Evolutionary conservation across 2,888 invertebrate species (phyloP), one percentile per base, ranked within the genome.

Genomic region (Sylvicola cinctus): DNA sequence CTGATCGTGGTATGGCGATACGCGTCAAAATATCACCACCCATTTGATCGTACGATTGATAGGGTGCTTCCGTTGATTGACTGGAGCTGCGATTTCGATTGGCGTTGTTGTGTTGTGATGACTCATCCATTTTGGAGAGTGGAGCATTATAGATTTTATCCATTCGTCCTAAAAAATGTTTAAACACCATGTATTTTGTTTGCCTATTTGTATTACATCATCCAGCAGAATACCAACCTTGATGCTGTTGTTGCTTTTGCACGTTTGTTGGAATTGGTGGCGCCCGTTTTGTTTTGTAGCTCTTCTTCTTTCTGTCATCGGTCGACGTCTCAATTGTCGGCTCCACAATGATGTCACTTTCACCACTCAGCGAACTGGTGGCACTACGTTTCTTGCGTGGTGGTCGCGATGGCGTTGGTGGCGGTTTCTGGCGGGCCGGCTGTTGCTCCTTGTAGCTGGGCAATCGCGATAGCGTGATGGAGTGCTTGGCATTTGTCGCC

Each of bases 1-100:
- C 78, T 33, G 81, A 78, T 45, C 84, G 66, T 11, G 85, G 85
- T 46, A 85, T 74, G 28, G 83, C 83, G 29, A 85, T 81, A 54
- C 81, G 78, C 0, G 85, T 85, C 45, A 84, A 57, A 45, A 81
- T 75, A 52, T 85, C 84, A 6, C 84, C 84, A 36, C 71, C 66
- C 40, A 74, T 71, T 7, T 68, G 63, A 26, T 61, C 49, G 8
- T 46, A 43, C 38, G 29, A 35, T 40, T 6, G 40, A 59, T 7
- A 50, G 39, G 31, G 61, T 51, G n/a, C 15, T 29, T 10, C 12
- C n/a, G n/a, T n/a, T n/a, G 14, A n/a, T 26, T 20, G n/a, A 16
- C 12, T 17, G 2, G 44, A 40, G 2, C 37, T 36, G 1, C 37
- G 38, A 12, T 17, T 20, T 23, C 31, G 34, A 16, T 30, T 14